Base-by-base conservation (phyloP, 2,888 invertebrate genomes). In the Lochmaea crataegi region DNA sequence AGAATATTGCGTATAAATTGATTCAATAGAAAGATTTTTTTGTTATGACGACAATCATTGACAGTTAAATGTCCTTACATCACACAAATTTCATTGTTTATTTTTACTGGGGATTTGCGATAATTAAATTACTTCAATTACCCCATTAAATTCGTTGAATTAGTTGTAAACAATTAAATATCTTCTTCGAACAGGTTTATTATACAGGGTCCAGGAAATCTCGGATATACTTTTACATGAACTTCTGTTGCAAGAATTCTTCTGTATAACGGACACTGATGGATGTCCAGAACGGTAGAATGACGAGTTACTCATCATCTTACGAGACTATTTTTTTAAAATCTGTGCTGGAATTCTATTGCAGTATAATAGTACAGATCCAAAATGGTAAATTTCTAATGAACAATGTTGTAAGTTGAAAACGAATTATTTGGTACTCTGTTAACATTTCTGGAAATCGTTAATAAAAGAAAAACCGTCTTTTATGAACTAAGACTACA, bases 1-100 rank as follows among this genome's bases (percentile, higher is more conserved):
- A 41, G 11, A 65, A 53, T 38, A 65, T 65, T 48, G 56, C 53
- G 38, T 56, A 56, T 53, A 38, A 41, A 65, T 56, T 38, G 53
- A 65, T 56, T 41, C 53, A 38, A 65, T 53, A 53, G 18, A 53
- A 53, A 48, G 6, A 48, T 48, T 48, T 53, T 51, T 53, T 53
- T 53, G 18, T 53, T 53, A 16, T 18, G 53, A 53, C 53, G 9
- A 16, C 7, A 53, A 53, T 53, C 10, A 53, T 53, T 53, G 53
- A 18, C 53, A 48, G 48, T 48, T 48, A 48, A n/a, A 48, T 48
- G n/a, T 48, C 48, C 48, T 57, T 57, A 12, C 26, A 58, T 9
- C 58, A 32, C 12, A 58, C 12, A 14, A 32, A 58, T 32, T 32
- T 26, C 7, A 32, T 58, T 58, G 58, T 26, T 58, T 1, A n/a